Evolutionary conservation across 2,888 invertebrate genomes (phyloP), one percentile per base, ranked within the genome.

Genomic region (Torymus aiolomorphi): DNA sequence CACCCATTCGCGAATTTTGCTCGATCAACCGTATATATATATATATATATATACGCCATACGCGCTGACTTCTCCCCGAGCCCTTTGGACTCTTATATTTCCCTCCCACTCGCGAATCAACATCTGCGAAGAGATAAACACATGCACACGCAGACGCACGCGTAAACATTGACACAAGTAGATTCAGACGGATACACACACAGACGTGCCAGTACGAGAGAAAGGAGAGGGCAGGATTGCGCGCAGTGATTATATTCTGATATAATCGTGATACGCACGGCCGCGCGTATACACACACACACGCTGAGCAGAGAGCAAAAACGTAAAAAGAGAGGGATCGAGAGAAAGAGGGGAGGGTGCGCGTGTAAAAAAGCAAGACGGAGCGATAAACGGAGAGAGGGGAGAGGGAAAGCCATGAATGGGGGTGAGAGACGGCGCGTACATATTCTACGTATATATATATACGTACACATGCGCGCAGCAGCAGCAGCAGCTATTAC

Each of bases 401-500:
- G 51, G 56, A 52, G 18, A 49, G 24, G 12, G 52, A 4, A 63
- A 61, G 20, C 20, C 65, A 52, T 66, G 79, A 75, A 71, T 71
- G 70, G 59, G 59, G 75, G 42, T 42, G 42, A 49, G 24, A 69
- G 65, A 72, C 63, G 54, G 20, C 14, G 51, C 69, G 61, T 54
- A 49, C 42, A 8, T 42, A 42, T 42, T 42, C 8, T 42, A 42
- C 8, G 8, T 42, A 42, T 42, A 42, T 42, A 42, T 10, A 8
- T 42, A 72, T 57, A 42, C 11, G 11, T 20, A n/a, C 31, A 54
- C 49, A 24, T 13, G 18, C 24, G 12, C 20, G 31, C 12, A 13
- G 51, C 16, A 52, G 80, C 79, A 80, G 82, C 80, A 80, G 74
- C 66, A 80, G 76, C 79, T 42, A 80, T 82, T 77, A 79, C 81